Conservation (phyloP, 2,797 vertebrate species). For the Dallia pectoralis region DNA sequence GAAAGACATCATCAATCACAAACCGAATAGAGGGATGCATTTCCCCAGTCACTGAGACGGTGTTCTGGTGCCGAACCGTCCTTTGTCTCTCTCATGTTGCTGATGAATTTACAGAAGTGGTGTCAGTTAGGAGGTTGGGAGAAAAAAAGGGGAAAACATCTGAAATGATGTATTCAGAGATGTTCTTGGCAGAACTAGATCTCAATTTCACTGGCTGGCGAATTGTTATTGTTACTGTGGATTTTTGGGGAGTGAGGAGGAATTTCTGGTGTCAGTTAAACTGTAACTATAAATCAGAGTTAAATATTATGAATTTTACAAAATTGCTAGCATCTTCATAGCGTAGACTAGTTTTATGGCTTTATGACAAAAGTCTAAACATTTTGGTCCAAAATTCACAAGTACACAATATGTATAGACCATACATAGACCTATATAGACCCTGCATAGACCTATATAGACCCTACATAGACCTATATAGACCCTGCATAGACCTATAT, state of each 20-base stretch:
- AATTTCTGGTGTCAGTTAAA: conserved; percentile 1
- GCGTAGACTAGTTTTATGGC: no score
- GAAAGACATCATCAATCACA: conserved; percentile 60
- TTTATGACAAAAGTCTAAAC: no score
- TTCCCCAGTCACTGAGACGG: conserved; percentile 60
- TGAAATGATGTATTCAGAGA: conserved; percentile 69
- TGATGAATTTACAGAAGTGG: conserved; percentile 69
- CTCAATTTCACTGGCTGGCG: conserved; percentile 24
- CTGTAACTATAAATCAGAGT: conserved; percentile 15
- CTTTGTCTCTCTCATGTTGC: conserved; percentile 26
- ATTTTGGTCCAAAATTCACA: no score
- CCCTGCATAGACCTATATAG: no score
- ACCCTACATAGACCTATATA: no score
- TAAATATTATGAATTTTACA: no score
- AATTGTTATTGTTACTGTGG: neutral
- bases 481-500: no score
- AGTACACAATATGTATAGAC: no score
- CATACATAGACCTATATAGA: no score
- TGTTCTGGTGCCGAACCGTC: conserved; percentile 65
- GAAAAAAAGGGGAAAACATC: conserved; percentile 57
- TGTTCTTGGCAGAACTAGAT: conserved; percentile 38
- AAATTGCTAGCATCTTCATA: no score
- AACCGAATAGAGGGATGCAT: conserved; percentile 55
- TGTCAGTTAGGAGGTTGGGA: conserved; percentile 62
- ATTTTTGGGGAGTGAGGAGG: neutral